Percentiles rank a stretch among this genome's conserved stretches.
Evolutionary conservation across 37 sponge, comb jelly and placozoan genomes (phyloP).

Genomic region (Chondrilla cf. caribensis): DNA sequence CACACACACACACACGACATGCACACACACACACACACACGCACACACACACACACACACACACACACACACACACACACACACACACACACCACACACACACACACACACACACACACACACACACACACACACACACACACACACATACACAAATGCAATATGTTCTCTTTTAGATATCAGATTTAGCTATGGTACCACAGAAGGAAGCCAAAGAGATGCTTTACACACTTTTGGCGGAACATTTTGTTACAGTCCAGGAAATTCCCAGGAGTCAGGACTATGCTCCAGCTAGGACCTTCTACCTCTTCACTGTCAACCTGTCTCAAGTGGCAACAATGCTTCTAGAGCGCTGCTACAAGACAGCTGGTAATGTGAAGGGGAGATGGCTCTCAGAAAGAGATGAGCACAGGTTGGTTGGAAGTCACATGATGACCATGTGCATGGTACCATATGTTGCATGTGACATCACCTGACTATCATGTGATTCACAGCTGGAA

Average conservation of each 20-base stretch:
- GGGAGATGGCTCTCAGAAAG: slow-evolving; percentile 30
- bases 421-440: neutral
- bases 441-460: neutral
- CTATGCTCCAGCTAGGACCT: slow-evolving; percentile 86
- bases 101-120: slow-evolving; percentile 37
- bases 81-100: slow-evolving; percentile 38
- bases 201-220: slow-evolving; percentile 91
- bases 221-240: slow-evolving; percentile 82
- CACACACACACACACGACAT: slow-evolving; percentile 36
- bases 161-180: slow-evolving; percentile 2
- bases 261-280: slow-evolving; percentile 86
- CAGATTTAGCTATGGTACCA: slow-evolving; percentile 91
- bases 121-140: slow-evolving; percentile 37
- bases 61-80: slow-evolving; percentile 37
- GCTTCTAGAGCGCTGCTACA: slow-evolving; percentile 75
- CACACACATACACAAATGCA: slow-evolving; percentile 24
- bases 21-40: slow-evolving; percentile 29
- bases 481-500: no score
- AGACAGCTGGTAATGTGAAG: slow-evolving; percentile 68
- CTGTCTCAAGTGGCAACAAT: slow-evolving; percentile 61
- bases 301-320: slow-evolving; percentile 87
- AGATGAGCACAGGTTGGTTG: slow-evolving; percentile 57
- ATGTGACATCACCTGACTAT: no score
- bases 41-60: slow-evolving; percentile 23
- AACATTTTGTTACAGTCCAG: slow-evolving; percentile 81